A percentile compares a stretch with the other conserved stretches of the same genome.
phyloP scores from a whole-genome alignment of 2,888 invertebrate genomes.

The Timema podura region DNA sequence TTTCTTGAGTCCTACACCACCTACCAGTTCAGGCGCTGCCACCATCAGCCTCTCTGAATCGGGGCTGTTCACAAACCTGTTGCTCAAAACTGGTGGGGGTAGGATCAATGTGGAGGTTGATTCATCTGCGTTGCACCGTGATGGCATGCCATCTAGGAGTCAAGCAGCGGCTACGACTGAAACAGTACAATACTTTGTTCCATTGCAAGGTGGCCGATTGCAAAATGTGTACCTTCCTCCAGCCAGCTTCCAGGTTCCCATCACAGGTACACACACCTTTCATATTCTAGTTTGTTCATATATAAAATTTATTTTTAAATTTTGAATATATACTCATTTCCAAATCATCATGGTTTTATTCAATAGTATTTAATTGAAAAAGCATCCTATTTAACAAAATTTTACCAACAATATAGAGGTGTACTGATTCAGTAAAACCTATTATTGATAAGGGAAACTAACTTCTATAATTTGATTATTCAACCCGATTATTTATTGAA shows the following conservation, averaged over 20 bases:
- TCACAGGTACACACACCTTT: conserved; percentile 18
- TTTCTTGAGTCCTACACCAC: conserved; percentile 38
- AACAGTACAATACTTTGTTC: conserved; percentile 37
- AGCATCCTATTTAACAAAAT: too few relatives aligned
- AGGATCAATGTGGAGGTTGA: conserved; percentile 30
- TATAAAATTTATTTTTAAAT: neutral
- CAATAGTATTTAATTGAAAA: too few relatives aligned
- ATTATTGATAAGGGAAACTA: too few relatives aligned
- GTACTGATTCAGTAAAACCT: too few relatives aligned
- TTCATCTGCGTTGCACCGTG: conserved; percentile 19
- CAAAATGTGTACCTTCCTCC: conserved; percentile 47
- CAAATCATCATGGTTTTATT: too few relatives aligned
- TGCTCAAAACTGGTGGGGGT: conserved; percentile 29
- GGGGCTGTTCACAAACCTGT: conserved; percentile 31
- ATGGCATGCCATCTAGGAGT: neutral
- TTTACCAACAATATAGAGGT: too few relatives aligned
- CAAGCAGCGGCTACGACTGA: conserved; percentile 17
- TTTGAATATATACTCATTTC: too few relatives aligned
- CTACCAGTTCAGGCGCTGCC: conserved; percentile 14
- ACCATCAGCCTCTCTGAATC: conserved; percentile 30
- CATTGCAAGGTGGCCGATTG: conserved; percentile 39
- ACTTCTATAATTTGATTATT: too few relatives aligned
- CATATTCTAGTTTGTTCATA: too few relatives aligned
- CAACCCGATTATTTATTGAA: too few relatives aligned
- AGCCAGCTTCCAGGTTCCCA: conserved; percentile 28